Conservation (phyloP, 2,113 vertebrate species). For the Oceanodroma tethys region DNA sequence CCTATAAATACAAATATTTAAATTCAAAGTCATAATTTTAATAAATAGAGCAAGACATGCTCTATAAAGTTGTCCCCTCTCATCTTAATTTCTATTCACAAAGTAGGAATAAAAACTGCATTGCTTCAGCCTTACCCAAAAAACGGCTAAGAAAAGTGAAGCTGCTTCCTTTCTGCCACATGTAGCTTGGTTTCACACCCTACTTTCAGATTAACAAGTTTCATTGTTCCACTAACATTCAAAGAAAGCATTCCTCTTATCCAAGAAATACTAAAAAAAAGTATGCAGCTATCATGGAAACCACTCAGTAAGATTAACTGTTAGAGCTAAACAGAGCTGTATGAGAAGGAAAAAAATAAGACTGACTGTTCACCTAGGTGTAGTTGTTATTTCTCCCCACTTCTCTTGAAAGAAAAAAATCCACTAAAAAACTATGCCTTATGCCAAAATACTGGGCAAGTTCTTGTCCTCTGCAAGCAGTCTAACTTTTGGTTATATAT, state of each 20-base stretch:
- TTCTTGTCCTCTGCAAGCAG: not conserved
- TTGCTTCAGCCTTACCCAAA: not conserved
- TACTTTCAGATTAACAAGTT: not conserved
- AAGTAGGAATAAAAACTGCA: not conserved
- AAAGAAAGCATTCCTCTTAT: not conserved
- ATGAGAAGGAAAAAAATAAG: fast-evolving
- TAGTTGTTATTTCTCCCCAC: not conserved
- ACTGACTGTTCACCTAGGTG: not conserved
- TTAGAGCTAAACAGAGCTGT: not conserved
- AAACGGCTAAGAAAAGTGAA: not conserved
- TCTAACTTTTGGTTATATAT: not conserved
- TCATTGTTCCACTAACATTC: not conserved
- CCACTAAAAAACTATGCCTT: not conserved
- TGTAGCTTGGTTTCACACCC: not conserved
- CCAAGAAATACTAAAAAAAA: not conserved
- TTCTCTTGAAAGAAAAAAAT: not conserved
- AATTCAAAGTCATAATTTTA: conserved; percentile 1
- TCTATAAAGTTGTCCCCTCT: not conserved
- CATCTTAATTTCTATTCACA: not conserved
- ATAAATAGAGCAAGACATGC: not conserved
- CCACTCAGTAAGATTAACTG: not conserved
- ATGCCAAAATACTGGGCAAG: not conserved
- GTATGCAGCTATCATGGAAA: not conserved
- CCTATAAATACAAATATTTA: conserved; percentile 72
- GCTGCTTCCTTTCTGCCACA: not conserved